Evolutionary conservation across 1,140 invertebrate species (phyloP), one percentile per base, ranked within the genome.

Genomic region (Dendroctonus ponderosae): DNA sequence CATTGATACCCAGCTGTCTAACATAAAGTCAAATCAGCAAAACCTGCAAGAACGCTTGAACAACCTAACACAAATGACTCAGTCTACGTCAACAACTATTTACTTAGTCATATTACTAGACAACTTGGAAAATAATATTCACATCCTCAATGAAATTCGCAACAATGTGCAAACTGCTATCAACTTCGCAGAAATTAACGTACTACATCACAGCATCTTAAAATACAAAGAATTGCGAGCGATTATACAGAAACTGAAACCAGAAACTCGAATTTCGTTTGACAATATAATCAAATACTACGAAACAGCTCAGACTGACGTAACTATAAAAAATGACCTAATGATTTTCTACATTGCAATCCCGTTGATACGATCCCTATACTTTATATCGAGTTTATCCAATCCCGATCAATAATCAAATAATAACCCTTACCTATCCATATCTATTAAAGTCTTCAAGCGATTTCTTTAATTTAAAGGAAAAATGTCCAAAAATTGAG

Each of bases 21-120:
- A 8, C n/a, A 49, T 61, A 4, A 61, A 48, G 38, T n/a, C 9
- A 50, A 61, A 61, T 11, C 59, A 52, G 38, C 46, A 49, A 26
- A 26, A 26, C 26, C 26, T 26, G 26, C 26, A 26, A 26, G 26
- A 26, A 26, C 26, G 26, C 26, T 1, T 26, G 26, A 26, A 26
- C 26, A 26, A 26, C 26, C 26, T 26, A 2, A 46, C 12, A 51
- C 49, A 12, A 51, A 51, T 51, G 14, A 51, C 49, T 15, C 49
- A 51, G 14, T 51, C 49, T 8, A 51, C 15, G 14, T 51, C 49
- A 8, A 51, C 9, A 11, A 15, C 14, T 8, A 51, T 51, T 11
- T 51, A 51, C 15, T 11, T 51, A 8, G 15, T 15, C 9, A 8
- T 51, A 51, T 15, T 51, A 15, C 49, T 51, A 11, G 49, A 51